Evolutionary conservation across 2,888 invertebrate species (phyloP).

Genomic region (Dastarcus helophoroides): DNA sequence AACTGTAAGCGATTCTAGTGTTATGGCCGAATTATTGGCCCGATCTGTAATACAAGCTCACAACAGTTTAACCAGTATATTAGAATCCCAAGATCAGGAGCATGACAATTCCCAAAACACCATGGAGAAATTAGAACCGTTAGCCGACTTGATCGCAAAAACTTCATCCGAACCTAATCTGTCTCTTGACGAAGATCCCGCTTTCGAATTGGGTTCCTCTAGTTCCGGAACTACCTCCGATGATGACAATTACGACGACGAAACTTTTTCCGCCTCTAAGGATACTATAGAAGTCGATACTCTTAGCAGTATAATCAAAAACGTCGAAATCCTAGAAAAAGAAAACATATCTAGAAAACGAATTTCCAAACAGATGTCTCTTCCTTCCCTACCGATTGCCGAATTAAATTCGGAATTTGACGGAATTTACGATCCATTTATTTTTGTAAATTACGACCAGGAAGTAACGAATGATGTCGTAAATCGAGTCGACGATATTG

Average conservation of each 20-base stretch:
- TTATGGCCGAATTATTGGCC: slow-evolving; percentile 56
- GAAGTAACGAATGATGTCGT: background rate
- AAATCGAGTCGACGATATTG: background rate
- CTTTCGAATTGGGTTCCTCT: background rate
- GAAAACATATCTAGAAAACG: slow-evolving; percentile 17
- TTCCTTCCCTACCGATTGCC: background rate
- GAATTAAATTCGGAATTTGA: background rate
- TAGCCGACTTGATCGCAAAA: background rate
- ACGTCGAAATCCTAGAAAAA: slow-evolving; percentile 32
- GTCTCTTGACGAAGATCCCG: background rate
- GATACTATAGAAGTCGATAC: slow-evolving; percentile 36
- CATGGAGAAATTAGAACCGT: background rate
- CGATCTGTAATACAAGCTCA: slow-evolving; percentile 51
- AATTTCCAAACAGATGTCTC: background rate
- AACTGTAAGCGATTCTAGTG: slow-evolving; percentile 39
- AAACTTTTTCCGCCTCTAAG: slow-evolving; percentile 10
- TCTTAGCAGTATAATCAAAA: slow-evolving; percentile 46
- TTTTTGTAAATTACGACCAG: background rate
- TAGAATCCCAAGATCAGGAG: slow-evolving; percentile 40
- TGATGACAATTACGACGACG: slow-evolving; percentile 36
- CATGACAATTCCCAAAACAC: background rate
- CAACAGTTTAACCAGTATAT: slow-evolving; percentile 46
- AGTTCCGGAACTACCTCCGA: slow-evolving; percentile 23
- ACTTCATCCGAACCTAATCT: background rate
- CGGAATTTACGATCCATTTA: background rate